phyloP scores from a whole-genome alignment of 2,797 vertebrate species.

The Pogonophryne albipinna region DNA sequence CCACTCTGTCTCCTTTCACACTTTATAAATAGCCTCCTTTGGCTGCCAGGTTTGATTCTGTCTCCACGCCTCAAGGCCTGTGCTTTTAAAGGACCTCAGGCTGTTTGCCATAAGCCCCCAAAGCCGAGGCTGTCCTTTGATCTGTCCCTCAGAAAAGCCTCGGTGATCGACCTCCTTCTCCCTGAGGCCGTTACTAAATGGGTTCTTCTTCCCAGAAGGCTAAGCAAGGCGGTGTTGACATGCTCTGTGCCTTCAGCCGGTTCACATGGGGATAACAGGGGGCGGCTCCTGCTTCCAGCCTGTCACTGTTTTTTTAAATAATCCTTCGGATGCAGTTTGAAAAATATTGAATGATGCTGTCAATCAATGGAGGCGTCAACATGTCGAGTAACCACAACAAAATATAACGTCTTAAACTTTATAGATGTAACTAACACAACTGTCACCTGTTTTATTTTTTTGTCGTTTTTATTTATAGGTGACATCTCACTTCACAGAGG shows the following conservation, averaged over 20 bases:
- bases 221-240: slow-evolving; percentile 52
- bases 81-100: slow-evolving; percentile 72
- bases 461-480: slow-evolving; percentile 82
- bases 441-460: neutral
- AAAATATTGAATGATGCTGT: slow-evolving; percentile 14
- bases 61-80: slow-evolving; percentile 36
- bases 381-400: neutral
- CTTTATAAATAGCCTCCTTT: slow-evolving; percentile 79
- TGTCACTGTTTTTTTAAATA: slow-evolving; percentile 39
- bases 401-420: neutral
- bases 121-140: slow-evolving; percentile 74
- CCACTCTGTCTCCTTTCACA: slow-evolving; percentile 70
- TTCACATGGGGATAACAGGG: slow-evolving; percentile 28
- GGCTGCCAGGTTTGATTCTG: slow-evolving; percentile 67
- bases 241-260: slow-evolving; percentile 42
- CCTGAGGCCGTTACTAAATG: slow-evolving; percentile 52
- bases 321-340: slow-evolving; percentile 9
- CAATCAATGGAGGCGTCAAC: neutral
- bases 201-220: slow-evolving; percentile 64
- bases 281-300: slow-evolving; percentile 8
- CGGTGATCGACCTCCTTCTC: slow-evolving; percentile 56
- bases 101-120: slow-evolving; percentile 69
- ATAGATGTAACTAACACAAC: neutral
- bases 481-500: slow-evolving; percentile 90
- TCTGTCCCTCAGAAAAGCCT: slow-evolving; percentile 68